Evolutionary conservation across 2,888 invertebrate species (phyloP), one percentile per base, ranked within the genome.

Genomic region (Hyalella azteca): DNA sequence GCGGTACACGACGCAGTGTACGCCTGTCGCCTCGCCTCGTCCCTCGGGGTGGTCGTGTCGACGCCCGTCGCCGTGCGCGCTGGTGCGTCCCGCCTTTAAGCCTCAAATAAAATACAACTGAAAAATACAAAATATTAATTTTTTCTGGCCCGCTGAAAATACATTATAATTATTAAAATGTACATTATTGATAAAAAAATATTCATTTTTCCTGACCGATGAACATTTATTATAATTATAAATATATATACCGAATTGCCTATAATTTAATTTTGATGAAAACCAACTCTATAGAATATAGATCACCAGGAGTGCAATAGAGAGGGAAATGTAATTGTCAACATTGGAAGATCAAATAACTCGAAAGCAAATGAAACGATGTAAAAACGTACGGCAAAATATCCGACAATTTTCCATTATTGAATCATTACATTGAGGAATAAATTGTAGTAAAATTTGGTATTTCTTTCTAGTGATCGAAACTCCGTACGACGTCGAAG

Each of bases 41-140:
- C 91, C 85, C 92, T 93, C 81, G 94, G 94, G 49, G 91, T 91
- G 78, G 91, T 96, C 77, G 90, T 95, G 86, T 95, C 96, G 86
- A 92, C 94, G 86, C 94, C 94, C 87, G 93, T 96, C 86, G 93
- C 93, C 87, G 93, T 96, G 81, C 93, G 94, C 89, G 95, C 95
- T 87, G 95, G 97, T 97, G 89, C 91, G 91, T 89, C 32, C 26
- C 26, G 9, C 11, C 45, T 45, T 9, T 45, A 45, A 9, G 11
- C 9, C 9, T 15, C 45, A 45, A 45, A 45, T 9, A 15, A 11
- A 45, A 11, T 45, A 45, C 45, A n/a, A n/a, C n/a, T n/a, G n/a
- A n/a, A n/a, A n/a, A n/a, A n/a, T 45, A 11, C 11, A 45, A 11
- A 45, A 11, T 45, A 11, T 45, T 45, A 45, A 9, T 15, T 45